Evolutionary conservation across 2,888 invertebrate species (phyloP).

Genomic region (Platycnemis pennipes): DNA sequence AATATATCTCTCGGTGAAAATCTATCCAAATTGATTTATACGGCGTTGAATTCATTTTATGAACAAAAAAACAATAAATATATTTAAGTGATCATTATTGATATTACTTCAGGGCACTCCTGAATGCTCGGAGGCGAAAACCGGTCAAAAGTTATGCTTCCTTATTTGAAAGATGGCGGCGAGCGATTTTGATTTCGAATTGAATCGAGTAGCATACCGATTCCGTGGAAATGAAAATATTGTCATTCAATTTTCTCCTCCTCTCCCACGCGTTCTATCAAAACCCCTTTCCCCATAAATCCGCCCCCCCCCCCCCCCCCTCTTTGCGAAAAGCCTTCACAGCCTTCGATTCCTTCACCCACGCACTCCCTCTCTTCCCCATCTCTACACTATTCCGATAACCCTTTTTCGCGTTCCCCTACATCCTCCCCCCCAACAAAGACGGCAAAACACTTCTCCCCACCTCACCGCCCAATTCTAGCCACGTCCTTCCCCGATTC

Average conservation of each 20-base stretch:
- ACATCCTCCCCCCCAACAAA: background rate
- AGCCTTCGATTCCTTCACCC: background rate
- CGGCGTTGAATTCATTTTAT: too few species aligned
- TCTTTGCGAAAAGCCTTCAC: background rate
- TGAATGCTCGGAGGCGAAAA: background rate
- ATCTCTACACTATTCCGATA: too few species aligned
- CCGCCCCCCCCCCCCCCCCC: background rate
- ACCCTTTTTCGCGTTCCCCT: background rate
- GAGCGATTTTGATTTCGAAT: background rate
- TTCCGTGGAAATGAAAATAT: constrained; percentile 9
- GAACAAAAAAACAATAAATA: too few species aligned
- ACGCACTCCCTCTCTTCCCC: background rate
- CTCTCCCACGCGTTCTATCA: background rate
- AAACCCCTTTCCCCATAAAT: background rate
- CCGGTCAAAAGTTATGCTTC: background rate
- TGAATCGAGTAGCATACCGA: background rate
- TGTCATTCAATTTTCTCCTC: constrained; percentile 18
- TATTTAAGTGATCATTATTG: too few species aligned
- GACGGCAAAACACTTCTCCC: background rate
- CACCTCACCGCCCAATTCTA: background rate
- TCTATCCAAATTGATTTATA: too few species aligned
- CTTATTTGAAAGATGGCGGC: background rate
- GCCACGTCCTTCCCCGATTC: background rate
- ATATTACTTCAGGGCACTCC: background rate
- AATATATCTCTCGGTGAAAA: too few species aligned